Percentiles rank a stretch among this genome's conserved stretches.
phyloP scores from a whole-genome alignment of 1,140 invertebrate genomes.

The Callitettix versicolor region DNA sequence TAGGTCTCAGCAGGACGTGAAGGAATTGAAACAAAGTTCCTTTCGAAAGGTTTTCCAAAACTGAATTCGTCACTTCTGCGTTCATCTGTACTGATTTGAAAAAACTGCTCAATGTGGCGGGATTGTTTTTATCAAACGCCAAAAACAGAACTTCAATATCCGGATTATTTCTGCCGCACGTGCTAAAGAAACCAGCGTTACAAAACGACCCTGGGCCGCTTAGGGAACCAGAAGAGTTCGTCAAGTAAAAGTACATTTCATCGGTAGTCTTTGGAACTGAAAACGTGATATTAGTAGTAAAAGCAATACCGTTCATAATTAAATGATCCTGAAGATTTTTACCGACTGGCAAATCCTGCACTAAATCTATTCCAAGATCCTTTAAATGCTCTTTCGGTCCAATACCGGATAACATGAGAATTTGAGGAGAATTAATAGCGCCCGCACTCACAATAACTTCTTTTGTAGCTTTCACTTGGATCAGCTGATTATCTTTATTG shows the following conservation, averaged over 20 bases:
- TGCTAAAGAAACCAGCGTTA: not conserved
- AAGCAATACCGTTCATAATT: not conserved
- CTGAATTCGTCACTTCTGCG: no score
- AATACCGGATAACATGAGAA: constrained; percentile 78
- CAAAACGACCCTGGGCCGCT: not conserved
- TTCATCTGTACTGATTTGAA: no score
- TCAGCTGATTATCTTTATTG: constrained; percentile 32
- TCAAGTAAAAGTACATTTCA: not conserved
- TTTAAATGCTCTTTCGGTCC: constrained; percentile 55
- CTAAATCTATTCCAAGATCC: not conserved
- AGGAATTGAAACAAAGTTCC: no score
- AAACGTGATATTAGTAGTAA: not conserved
- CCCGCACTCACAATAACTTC: constrained; percentile 60
- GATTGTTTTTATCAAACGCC: no score
- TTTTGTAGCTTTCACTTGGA: constrained; percentile 45
- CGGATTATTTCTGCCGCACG: not conserved
- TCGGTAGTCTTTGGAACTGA: not conserved
- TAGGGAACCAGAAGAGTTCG: not conserved
- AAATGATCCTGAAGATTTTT: not conserved
- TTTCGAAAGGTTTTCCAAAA: no score
- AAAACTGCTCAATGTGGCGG: no score
- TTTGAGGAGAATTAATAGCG: constrained; percentile 63
- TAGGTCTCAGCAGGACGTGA: no score
- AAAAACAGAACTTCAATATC: not conserved
- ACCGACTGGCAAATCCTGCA: not conserved